phyloP scores from a whole-genome alignment of 1,140 invertebrate species.

The Trigoniulus corallinus region DNA sequence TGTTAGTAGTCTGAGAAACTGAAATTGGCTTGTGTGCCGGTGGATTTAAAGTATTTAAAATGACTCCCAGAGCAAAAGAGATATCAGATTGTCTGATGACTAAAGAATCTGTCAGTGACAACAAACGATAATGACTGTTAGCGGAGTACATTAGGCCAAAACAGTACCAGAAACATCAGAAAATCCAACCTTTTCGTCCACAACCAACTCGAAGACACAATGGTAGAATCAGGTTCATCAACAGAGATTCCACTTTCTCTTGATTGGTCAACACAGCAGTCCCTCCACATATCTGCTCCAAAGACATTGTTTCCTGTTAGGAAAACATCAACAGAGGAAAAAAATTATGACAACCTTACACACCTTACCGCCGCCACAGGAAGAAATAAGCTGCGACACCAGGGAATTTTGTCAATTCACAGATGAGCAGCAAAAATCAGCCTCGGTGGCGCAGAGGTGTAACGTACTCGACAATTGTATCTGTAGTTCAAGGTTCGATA shows the following conservation, averaged over 20 bases:
- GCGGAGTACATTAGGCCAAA: neutral
- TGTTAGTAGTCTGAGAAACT: slow-evolving; percentile 7
- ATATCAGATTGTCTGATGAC: slow-evolving; percentile 77
- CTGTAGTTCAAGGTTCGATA: too few relatives aligned
- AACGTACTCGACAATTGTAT: too few relatives aligned
- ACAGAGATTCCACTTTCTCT: slow-evolving; percentile 83
- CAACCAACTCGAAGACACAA: slow-evolving; percentile 83
- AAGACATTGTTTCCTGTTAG: slow-evolving; percentile 71
- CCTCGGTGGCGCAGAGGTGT: too few relatives aligned
- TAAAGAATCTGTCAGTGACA: slow-evolving; percentile 51
- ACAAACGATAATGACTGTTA: slow-evolving; percentile 13
- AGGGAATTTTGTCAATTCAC: too few relatives aligned
- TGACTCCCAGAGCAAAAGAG: slow-evolving; percentile 70
- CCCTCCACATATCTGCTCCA: slow-evolving; percentile 87
- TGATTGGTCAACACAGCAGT: slow-evolving; percentile 67
- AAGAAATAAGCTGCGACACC: too few relatives aligned
- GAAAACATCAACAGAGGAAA: slow-evolving; percentile 16
- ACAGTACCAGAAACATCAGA: neutral
- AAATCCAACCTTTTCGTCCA: slow-evolving; percentile 57
- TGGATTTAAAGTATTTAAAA: slow-evolving; percentile 74
- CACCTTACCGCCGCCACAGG: too few relatives aligned
- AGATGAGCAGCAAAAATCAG: too few relatives aligned
- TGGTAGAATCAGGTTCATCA: slow-evolving; percentile 91
- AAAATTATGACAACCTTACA: too few relatives aligned
- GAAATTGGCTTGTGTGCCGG: slow-evolving; percentile 33